These are phyloP conservation scores for Dasyornis broadbenti DNA, from an alignment of 2,113 vertebrate genomes.

Conservation along the genomic window DNA sequence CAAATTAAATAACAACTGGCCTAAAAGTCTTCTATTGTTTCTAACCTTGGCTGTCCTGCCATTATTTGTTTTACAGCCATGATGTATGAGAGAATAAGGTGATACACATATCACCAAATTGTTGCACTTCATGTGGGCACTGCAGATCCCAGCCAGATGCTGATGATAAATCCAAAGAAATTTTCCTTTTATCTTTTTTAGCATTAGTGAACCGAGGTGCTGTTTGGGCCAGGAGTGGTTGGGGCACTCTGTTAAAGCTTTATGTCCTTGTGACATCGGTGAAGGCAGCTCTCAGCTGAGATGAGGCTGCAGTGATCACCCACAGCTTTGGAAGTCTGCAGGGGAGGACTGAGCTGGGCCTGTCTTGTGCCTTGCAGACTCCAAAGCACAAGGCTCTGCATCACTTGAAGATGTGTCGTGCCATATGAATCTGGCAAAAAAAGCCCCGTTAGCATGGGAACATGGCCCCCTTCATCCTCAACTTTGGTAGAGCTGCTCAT, in stretches of 20 bases:
- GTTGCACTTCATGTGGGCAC: neutral
- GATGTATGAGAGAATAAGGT: neutral
- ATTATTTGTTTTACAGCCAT: neutral
- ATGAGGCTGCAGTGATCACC: neutral
- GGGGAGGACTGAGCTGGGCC: neutral
- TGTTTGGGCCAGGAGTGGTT: neutral
- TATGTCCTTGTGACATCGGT: fast-evolving
- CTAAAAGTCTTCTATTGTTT: conserved; percentile 6
- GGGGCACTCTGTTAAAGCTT: neutral
- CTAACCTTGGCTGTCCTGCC: neutral
- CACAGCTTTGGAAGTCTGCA: neutral
- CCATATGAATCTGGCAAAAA: neutral
- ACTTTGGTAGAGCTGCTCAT: neutral
- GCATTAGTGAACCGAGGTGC: neutral
- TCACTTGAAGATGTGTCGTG: neutral
- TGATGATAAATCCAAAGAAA: neutral
- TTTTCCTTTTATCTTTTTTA: neutral
- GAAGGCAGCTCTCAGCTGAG: neutral
- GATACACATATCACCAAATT: neutral
- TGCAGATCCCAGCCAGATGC: neutral
- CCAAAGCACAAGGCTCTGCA: neutral
- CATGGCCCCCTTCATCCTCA: neutral
- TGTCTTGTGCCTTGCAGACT: neutral
- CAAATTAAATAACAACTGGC: conserved; percentile 17
- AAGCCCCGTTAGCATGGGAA: neutral